phyloP scores from a whole-genome alignment of 2,113 vertebrate species.

The Manacus vitellinus region DNA sequence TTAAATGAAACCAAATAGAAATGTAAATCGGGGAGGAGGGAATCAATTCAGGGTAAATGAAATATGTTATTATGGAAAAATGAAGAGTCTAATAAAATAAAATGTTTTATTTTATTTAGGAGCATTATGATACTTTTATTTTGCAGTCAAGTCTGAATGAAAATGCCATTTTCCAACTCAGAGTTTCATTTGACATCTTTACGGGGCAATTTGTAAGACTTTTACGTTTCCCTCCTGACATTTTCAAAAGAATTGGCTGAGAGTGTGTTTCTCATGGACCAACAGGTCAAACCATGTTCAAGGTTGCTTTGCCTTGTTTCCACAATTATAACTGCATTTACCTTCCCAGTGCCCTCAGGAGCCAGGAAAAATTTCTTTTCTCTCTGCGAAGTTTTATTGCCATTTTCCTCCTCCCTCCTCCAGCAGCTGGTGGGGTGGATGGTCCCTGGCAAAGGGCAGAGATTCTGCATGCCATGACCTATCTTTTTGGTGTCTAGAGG shows the following conservation, averaged over 20 bases:
- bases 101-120: not conserved
- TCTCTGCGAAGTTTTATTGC: not conserved
- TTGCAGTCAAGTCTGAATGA: not conserved
- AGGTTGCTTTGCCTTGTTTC: not conserved
- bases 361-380: not conserved
- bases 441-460: not conserved
- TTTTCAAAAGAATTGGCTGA: not conserved
- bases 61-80: not conserved
- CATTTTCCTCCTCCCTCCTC: not conserved
- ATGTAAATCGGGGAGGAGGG: rapidly evolving
- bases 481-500: not conserved
- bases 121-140: not conserved
- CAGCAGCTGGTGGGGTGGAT: not conserved
- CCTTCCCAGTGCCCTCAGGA: not conserved
- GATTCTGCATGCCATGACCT: rapidly evolving
- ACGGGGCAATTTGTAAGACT: not conserved
- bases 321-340: not conserved
- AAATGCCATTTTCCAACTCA: not conserved
- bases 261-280: not conserved
- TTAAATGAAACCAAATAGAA: not conserved
- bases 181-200: not conserved
- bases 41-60: not conserved
- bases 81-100: not conserved
- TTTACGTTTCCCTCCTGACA: not conserved
- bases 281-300: not conserved